Evolutionary conservation across 2,888 invertebrate species (phyloP).

Genomic region (Trichacis sp.): DNA sequence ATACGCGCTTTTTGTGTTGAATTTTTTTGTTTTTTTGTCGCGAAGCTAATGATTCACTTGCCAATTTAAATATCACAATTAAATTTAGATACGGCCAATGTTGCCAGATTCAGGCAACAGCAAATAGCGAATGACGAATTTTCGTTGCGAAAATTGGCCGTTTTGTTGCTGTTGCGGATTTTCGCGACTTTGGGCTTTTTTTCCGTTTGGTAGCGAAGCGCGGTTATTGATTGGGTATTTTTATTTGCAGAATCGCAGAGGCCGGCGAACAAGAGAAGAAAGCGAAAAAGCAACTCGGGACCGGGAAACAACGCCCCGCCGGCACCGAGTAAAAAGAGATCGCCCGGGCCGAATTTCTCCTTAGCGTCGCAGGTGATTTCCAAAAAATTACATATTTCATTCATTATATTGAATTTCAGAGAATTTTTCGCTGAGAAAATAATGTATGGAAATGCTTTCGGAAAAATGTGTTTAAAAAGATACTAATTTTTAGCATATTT

Average conservation of each 20-base stretch:
- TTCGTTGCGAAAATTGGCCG: neutral
- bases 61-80: slow-evolving; percentile 19
- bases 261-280: slow-evolving; percentile 94
- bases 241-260: slow-evolving; percentile 85
- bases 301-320: slow-evolving; percentile 87
- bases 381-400: neutral
- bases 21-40: too few relatives aligned
- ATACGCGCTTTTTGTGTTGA: too few relatives aligned
- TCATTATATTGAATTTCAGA: too few relatives aligned
- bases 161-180: neutral
- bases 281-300: slow-evolving; percentile 90
- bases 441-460: neutral
- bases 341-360: slow-evolving; percentile 96
- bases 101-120: slow-evolving; percentile 24
- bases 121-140: neutral
- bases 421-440: neutral
- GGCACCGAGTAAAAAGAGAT: slow-evolving; percentile 93
- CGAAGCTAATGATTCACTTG: slow-evolving; percentile 40
- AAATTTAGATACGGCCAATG: slow-evolving; percentile 13
- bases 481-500: too few relatives aligned
- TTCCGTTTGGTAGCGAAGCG: neutral
- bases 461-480: too few relatives aligned
- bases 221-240: neutral
- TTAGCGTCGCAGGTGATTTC: slow-evolving; percentile 86
- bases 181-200: neutral